Base-by-base conservation (phyloP, 2,797 vertebrate genomes). In the Morus bassanus region DNA sequence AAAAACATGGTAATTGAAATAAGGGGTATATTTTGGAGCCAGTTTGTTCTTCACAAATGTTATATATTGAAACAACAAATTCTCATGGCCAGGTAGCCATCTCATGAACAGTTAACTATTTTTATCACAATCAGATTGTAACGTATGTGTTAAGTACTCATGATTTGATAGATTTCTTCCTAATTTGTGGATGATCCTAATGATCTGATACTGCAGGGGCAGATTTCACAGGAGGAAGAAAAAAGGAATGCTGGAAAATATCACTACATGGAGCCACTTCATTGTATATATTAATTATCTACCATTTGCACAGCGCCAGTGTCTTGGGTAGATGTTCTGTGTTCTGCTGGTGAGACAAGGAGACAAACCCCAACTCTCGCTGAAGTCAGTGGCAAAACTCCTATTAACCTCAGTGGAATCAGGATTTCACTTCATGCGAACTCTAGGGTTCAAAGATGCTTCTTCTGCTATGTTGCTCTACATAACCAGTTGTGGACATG, bases 321-420 rank as follows among this genome's bases (percentile, higher is more conserved):
- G 60, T 64, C 72, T 69, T 35, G 54, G 61, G 30, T 7, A 45
- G 45, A 14, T 33, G 25, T 64, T 41, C 28, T 57, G 14, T 57
- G 21, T 18, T 78, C 27, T 11, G 2, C 56, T 60, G 48, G 8
- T 50, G 35, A 79, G 77, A 89, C 21, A 79, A 54, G 17, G 17
- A 65, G 13, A 48, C 18, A 91, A 85, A 48, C 9, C 23, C 15
- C 3, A 37, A 1, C 9, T 37, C 72, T 91, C 80, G 67, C 88
- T 91, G 82, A 93, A 96, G 76, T 91, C 79, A 89, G 83, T 91
- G 88, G 83, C 88, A 95, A 87, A 96, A 87, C 18, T 94, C 80
- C 83, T 85, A 79, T 78, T 31, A 37, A 51, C 30, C 10, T 79
- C 54, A 63, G 35, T 7, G 41, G 45, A 81, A 33, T 46, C 43